These are phyloP conservation scores for Tachysurus fulvidraco DNA, from an alignment of 2,113 vertebrate species.

Conservation along the genomic window DNA sequence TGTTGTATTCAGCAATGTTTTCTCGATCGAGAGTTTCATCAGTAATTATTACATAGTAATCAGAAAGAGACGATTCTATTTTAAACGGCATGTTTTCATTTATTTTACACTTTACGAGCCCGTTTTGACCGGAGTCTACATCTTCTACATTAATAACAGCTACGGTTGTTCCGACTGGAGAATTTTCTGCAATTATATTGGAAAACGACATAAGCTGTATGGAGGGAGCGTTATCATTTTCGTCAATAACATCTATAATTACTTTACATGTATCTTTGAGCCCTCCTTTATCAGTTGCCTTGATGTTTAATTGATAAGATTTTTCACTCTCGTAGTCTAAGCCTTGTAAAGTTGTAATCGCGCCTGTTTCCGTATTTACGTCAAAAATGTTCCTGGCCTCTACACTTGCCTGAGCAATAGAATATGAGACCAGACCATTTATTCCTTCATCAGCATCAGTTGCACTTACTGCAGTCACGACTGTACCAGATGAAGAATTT, in stretches of 20 bases:
- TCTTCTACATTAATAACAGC: conserved; percentile 66
- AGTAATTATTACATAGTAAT: too few species aligned
- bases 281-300: conserved; percentile 74
- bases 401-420: conserved; percentile 52
- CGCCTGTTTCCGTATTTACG: too few species aligned
- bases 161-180: conserved; percentile 50
- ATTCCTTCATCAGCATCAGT: conserved; percentile 65
- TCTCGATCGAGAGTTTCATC: too few species aligned
- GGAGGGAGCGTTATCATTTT: conserved; percentile 64
- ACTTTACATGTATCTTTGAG: conserved; percentile 68
- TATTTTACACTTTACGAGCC: too few species aligned
- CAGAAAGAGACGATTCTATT: too few species aligned
- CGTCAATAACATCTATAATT: conserved; percentile 69
- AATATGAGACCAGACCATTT: background rate
- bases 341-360: conserved; percentile 59
- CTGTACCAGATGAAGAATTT: conserved; percentile 45
- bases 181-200: conserved; percentile 55
- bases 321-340: conserved; percentile 72
- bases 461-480: conserved; percentile 56
- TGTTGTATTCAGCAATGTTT: too few species aligned
- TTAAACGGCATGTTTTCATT: too few species aligned
- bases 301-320: conserved; percentile 64
- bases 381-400: too few species aligned
- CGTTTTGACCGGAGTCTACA: conserved; percentile 42
- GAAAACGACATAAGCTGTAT: conserved; percentile 64